These are phyloP conservation scores for Labia minor DNA, from an alignment of 2,888 invertebrate species.

Conservation along the genomic window DNA sequence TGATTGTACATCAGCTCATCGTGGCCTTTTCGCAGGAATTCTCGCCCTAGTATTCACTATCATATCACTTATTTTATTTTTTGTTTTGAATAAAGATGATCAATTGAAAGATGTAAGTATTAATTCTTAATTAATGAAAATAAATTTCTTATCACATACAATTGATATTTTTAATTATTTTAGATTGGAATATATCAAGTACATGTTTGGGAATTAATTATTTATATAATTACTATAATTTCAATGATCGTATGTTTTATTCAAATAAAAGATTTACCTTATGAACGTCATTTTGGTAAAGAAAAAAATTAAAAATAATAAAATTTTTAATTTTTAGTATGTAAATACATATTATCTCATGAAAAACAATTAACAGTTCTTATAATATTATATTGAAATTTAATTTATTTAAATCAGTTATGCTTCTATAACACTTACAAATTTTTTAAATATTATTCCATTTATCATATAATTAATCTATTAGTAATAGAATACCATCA, in stretches of 20 bases:
- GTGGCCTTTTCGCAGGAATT: constrained; percentile 48
- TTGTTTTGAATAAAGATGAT: constrained; percentile 61
- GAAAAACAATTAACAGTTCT: too few relatives aligned
- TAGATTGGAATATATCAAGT: constrained; percentile 58
- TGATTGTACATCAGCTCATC: constrained; percentile 51
- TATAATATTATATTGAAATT: too few relatives aligned
- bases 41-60: constrained; percentile 70
- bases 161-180: neutral
- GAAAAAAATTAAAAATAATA: too few relatives aligned
- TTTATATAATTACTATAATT: constrained; percentile 56
- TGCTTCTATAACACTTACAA: too few relatives aligned
- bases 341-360: too few relatives aligned
- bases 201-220: constrained; percentile 61
- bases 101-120: constrained; percentile 29
- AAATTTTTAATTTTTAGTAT: too few relatives aligned
- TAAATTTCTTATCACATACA: neutral
- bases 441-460: too few relatives aligned
- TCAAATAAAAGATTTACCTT: constrained; percentile 57
- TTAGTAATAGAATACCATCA: too few relatives aligned
- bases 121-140: neutral
- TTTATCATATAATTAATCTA: too few relatives aligned
- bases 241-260: constrained; percentile 54
- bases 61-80: constrained; percentile 80
- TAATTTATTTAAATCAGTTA: too few relatives aligned
- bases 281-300: constrained; percentile 42